Evolutionary conservation across 2,797 vertebrate genomes (phyloP).

Genomic region (Petrocephalus schoutedeni): DNA sequence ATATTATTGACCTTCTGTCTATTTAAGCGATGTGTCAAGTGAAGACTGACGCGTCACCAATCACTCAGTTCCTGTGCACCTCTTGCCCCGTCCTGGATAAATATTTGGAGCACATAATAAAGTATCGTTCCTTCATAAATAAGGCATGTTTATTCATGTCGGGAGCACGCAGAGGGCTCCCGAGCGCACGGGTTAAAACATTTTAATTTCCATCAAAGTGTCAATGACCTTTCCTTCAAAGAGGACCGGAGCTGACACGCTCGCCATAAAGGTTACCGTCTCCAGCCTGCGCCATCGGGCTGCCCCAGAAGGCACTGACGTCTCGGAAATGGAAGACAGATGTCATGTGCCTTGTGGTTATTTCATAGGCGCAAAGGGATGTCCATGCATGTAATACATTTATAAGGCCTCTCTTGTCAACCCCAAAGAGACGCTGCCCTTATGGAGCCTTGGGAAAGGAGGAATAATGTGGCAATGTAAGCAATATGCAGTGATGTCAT

Average conservation of each 20-base stretch:
- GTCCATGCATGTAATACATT: neutral
- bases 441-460: neutral
- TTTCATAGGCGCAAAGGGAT: neutral
- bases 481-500: neutral
- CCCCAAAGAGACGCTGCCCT: neutral
- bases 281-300: neutral
- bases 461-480: neutral
- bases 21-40: neutral
- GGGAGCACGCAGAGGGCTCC: neutral
- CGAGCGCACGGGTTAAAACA: neutral
- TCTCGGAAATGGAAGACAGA: neutral
- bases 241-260: neutral
- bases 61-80: neutral
- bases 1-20: neutral
- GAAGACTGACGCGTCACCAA: neutral
- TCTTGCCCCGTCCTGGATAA: neutral
- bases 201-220: constrained; percentile 23
- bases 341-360: neutral
- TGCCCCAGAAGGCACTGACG: neutral
- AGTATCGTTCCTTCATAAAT: neutral
- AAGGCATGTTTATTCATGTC: constrained; percentile 1
- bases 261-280: neutral
- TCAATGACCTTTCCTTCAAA: constrained; percentile 19
- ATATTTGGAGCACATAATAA: neutral
- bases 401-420: neutral